phyloP scores from a whole-genome alignment of 2,113 vertebrate species.

The Columbina picui region DNA sequence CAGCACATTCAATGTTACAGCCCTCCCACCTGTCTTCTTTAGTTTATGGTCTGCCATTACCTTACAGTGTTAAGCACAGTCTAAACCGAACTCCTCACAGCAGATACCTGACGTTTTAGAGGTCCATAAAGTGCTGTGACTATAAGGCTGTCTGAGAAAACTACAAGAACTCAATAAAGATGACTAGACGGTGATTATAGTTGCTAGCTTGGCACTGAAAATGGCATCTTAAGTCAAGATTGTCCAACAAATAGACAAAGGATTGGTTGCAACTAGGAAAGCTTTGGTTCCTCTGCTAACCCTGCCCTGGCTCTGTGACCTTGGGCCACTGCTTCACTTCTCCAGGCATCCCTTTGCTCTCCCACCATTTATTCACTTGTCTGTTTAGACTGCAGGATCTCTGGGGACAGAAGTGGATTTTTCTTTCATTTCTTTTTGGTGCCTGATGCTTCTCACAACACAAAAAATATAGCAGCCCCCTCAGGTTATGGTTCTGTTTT shows the following conservation, averaged over 20 bases:
- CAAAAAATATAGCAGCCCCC: not conserved
- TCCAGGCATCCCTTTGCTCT: not conserved
- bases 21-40: conserved; percentile 19
- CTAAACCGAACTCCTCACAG: not conserved
- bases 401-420: not conserved
- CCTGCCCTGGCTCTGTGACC: not conserved
- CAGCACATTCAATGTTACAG: conserved; percentile 33
- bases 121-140: not conserved
- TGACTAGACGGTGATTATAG: not conserved
- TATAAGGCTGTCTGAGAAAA: not conserved
- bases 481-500: not conserved
- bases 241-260: not conserved
- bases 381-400: not conserved
- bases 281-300: not conserved
- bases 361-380: not conserved
- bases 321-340: not conserved
- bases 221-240: not conserved
- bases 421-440: not conserved
- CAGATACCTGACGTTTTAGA: not conserved
- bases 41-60: conserved; percentile 15
- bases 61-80: not conserved
- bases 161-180: not conserved
- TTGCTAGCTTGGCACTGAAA: conserved; percentile 4
- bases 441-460: not conserved
- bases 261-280: not conserved